phyloP scores from a whole-genome alignment of 2,888 invertebrate species.

The Agrochola litura region DNA sequence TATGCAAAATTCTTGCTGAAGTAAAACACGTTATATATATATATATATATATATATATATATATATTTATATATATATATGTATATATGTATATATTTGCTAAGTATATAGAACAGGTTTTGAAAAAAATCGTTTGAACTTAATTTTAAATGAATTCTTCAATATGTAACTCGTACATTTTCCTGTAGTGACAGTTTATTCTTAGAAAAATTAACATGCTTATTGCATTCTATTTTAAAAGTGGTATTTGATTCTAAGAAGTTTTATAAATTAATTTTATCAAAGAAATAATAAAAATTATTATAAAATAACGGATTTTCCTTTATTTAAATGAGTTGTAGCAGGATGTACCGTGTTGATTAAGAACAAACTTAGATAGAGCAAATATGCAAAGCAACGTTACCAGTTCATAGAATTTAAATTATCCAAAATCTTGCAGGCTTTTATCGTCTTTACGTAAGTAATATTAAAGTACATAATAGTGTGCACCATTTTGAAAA shows the following conservation, averaged over 20 bases:
- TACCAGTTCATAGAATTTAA: constrained; percentile 35
- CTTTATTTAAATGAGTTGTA: constrained; percentile 71
- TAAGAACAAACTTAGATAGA: constrained; percentile 57
- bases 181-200: constrained; percentile 21
- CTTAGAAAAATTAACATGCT: not conserved
- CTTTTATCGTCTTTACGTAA: constrained; percentile 33
- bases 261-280: not conserved
- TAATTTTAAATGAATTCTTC: not conserved
- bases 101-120: not conserved
- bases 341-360: constrained; percentile 77
- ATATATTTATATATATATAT: too few species aligned
- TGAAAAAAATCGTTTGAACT: not conserved
- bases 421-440: constrained; percentile 2
- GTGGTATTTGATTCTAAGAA: not conserved
- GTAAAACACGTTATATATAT: not conserved
- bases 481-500: not conserved
- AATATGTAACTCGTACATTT: constrained; percentile 10
- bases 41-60: too few species aligned
- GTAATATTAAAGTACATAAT: constrained; percentile 40
- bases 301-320: constrained; percentile 29
- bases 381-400: constrained; percentile 50
- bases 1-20: not conserved
- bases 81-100: too few species aligned
- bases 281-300: constrained; percentile 5
- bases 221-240: not conserved